Base-by-base conservation (phyloP, 2,797 vertebrate species). In the Antrozous pallidus region DNA sequence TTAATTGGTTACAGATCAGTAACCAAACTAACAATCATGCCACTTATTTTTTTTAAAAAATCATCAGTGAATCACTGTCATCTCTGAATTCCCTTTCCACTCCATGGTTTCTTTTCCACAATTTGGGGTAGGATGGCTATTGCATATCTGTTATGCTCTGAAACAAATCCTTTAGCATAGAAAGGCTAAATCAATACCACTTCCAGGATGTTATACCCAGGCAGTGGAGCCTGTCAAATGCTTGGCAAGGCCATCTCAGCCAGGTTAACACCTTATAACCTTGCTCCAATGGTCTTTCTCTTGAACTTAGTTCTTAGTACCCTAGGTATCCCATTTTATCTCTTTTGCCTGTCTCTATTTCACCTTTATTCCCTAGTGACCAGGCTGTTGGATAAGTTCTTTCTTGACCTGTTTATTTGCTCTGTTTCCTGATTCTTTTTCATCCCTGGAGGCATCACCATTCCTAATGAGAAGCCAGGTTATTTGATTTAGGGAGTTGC, bases 1-100 rank as follows among this genome's bases (percentile, higher is more conserved):
- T 92, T 89, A 88, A 91, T 1, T 88, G 74, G 42, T 82, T 85
- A 89, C 13, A 93, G 26, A 93, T 58, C 6, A 58, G 22, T 79
- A 75, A 90, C 33, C 51, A 89, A 87, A 95, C 31, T 83, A 78
- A 77, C 24, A 61, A 79, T 79, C 11, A 61, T 38, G 47, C 4
- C 28, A 61, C 9, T 42, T 79, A 33, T 70, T 45, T 33, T 38
- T 26, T 45, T 31, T 36, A 87, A 38, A 95, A 87, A 38, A 95
- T 14, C 38, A 70, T 77, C 38, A 83, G 28, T 79, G 45, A 83
- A 73, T 36, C 78, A 81, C 36, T 73, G 36, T 58, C 3, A 42
- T 73, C 79, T 85, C 13, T n/a, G 31, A 75, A 24, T 0, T 75
- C 42, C 61, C 65, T 74, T 20, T 38, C n/a, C 17, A 78, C 8